phyloP scores from a whole-genome alignment of 2,113 vertebrate species.

The Himantopus leucocephalus region DNA sequence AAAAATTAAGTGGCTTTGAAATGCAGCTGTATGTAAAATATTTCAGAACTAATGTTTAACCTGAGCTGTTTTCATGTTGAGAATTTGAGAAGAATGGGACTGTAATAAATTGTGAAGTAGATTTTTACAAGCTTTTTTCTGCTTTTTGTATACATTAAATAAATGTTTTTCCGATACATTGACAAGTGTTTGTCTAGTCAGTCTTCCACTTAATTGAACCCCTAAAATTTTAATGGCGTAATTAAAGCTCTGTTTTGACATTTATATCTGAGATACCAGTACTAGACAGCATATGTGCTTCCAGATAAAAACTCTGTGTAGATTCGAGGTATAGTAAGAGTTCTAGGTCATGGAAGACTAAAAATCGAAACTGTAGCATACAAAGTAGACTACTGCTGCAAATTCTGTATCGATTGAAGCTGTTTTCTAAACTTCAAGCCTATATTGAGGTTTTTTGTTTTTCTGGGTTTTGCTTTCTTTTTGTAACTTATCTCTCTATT shows the following conservation, averaged over 20 bases:
- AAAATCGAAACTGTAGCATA: neutral
- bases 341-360: neutral
- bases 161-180: neutral
- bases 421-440: neutral
- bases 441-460: neutral
- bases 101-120: neutral
- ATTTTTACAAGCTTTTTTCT: neutral
- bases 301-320: neutral
- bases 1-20: neutral
- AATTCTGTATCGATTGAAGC: neutral
- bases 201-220: neutral
- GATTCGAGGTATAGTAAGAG: neutral
- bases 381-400: neutral
- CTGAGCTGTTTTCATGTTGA: neutral
- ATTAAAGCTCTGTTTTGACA: neutral
- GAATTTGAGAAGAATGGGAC: neutral
- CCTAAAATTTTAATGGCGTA: neutral
- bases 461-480: neutral
- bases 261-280: neutral
- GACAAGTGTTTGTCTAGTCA: neutral
- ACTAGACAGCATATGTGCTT: neutral
- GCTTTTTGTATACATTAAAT: neutral
- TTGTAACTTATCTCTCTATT: neutral
- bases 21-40: neutral
- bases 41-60: slow-evolving; percentile 50